Evolutionary conservation across 2,797 vertebrate species (phyloP).

Genomic region (Clarias fuscus): DNA sequence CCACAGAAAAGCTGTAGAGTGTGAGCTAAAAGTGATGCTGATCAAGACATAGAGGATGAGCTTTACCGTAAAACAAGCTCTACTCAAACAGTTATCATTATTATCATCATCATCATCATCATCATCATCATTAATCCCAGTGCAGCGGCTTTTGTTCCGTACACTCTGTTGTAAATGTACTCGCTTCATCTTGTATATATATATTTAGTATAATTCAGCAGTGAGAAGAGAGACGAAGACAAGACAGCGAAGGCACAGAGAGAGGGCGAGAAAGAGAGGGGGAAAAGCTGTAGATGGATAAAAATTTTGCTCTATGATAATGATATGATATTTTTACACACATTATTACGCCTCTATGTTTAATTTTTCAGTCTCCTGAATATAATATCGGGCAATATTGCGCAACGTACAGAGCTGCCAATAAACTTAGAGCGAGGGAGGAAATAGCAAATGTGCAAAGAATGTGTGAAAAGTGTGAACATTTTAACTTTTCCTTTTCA

Average conservation of each 20-base stretch:
- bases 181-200: not conserved
- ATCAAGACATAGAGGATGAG: not conserved
- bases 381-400: not conserved
- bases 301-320: not conserved
- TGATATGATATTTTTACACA: not conserved
- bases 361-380: not conserved
- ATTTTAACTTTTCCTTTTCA: not conserved
- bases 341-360: not conserved
- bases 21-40: not conserved
- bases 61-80: not conserved
- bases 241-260: not conserved
- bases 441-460: not conserved
- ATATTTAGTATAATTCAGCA: no score
- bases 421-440: not conserved
- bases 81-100: not conserved
- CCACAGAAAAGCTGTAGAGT: not conserved
- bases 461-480: conserved; percentile 9
- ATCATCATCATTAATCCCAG: not conserved
- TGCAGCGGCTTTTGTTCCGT: not conserved
- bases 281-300: not conserved
- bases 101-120: no score
- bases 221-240: not conserved
- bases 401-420: not conserved
- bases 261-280: not conserved
- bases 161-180: not conserved